Conservation (phyloP, 2,797 vertebrate genomes). For the Enteromius viviparus region DNA sequence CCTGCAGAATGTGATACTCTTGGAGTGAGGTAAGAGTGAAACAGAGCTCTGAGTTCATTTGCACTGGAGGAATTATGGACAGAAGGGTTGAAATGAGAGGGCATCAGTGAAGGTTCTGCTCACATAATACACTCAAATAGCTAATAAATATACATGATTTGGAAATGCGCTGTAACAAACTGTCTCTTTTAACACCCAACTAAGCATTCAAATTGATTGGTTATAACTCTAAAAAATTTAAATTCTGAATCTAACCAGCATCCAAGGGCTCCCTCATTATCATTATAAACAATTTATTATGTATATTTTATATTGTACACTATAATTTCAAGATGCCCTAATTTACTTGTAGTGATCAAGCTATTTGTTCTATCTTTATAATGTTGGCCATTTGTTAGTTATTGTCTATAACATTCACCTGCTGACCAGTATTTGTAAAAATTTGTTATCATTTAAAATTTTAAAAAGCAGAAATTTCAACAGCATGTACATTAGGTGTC, state of each 20-base stretch:
- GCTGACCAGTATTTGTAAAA: background rate
- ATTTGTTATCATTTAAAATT: no score
- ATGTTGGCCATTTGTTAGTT: background rate
- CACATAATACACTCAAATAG: background rate
- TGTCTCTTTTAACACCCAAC: background rate
- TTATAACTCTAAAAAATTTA: background rate
- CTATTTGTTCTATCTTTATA: background rate
- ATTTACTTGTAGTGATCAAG: background rate
- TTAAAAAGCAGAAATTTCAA: background rate
- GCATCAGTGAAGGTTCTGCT: background rate
- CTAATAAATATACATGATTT: background rate
- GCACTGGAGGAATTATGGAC: constrained; percentile 7
- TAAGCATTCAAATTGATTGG: background rate
- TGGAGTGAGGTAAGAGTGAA: constrained; percentile 32
- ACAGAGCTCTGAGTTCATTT: background rate
- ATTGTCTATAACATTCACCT: background rate
- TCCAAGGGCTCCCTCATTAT: background rate
- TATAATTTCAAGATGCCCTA: background rate
- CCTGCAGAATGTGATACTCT: constrained; percentile 33
- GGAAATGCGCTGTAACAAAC: background rate
- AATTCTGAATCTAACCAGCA: background rate
- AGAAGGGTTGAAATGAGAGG: constrained; percentile 11
- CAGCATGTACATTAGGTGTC: background rate
- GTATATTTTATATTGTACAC: background rate
- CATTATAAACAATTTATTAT: background rate